Conservation (phyloP, 1,140 invertebrate species). For the Drosophila varians region DNA sequence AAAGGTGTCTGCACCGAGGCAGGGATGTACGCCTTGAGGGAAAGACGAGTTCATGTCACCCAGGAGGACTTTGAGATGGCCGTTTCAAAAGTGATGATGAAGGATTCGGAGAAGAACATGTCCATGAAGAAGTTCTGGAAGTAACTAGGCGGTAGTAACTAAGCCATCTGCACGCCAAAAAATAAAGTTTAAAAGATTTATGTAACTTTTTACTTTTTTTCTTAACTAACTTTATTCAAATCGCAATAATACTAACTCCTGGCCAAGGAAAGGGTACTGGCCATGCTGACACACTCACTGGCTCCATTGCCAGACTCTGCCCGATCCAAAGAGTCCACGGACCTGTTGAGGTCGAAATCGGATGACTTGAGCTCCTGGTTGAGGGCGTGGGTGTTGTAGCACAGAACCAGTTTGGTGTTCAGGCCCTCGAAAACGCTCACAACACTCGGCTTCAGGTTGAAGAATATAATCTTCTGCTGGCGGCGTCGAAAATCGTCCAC, state of each 20-base stretch:
- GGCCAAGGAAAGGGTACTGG: slow-evolving; percentile 50
- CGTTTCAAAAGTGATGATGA: slow-evolving; percentile 99
- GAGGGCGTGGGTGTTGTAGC: slow-evolving; percentile 89
- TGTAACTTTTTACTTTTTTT: background rate
- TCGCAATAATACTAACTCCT: slow-evolving; percentile 20
- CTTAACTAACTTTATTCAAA: slow-evolving; percentile 25
- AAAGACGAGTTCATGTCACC: slow-evolving; percentile 99
- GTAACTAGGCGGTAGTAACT: slow-evolving; percentile 85
- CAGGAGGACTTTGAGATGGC: slow-evolving; percentile 99
- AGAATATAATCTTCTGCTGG: slow-evolving; percentile 90
- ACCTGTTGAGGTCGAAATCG: slow-evolving; percentile 24
- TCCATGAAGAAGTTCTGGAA: slow-evolving; percentile 99
- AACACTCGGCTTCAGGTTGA: slow-evolving; percentile 92
- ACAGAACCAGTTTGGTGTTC: slow-evolving; percentile 88
- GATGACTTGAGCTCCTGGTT: slow-evolving; percentile 86
- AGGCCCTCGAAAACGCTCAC: slow-evolving; percentile 91
- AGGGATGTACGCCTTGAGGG: slow-evolving; percentile 99
- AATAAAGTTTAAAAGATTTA: no score
- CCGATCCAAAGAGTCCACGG: slow-evolving; percentile 59
- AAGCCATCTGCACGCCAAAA: no score
- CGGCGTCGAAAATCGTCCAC: slow-evolving; percentile 89
- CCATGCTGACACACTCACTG: slow-evolving; percentile 61
- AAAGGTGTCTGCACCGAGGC: slow-evolving; percentile 99
- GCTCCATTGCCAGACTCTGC: slow-evolving; percentile 31
- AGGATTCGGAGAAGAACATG: slow-evolving; percentile 99